Evolutionary conservation across 2,888 invertebrate species (phyloP), one percentile per base, ranked within the genome.

Genomic region (Hydrotaea cyrtoneurina): DNA sequence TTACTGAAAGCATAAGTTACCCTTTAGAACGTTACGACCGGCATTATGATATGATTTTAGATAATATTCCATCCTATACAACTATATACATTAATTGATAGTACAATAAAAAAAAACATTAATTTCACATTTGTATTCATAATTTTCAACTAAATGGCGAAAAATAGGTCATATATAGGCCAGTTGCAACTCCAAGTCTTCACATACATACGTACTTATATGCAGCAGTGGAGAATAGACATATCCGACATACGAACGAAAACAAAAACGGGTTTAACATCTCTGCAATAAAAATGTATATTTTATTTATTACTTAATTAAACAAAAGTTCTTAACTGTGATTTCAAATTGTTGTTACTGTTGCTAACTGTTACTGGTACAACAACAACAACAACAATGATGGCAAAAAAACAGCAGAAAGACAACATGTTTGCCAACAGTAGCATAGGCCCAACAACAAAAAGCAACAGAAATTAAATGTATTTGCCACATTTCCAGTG

Each of bases 241-340:
- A 53, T 64, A 77, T 55, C n/a, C 19, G 72, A 46, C 62, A 17
- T 46, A 64, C 19, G 26, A 21, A 59, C 15, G 0, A 64, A 43
- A 74, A 7, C 31, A 66, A 75, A 71, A 50, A 50, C 13, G 26
- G 50, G 39, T 13, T 75, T 80, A 72, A 84, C 66, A 78, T 71
- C 23, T 72, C 21, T 26, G 59, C 74, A 82, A 82, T 81, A 74
- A 80, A 85, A 83, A 73, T 83, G 69, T 73, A 86, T 83, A 80
- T 86, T 86, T 87, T 86, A 87, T 87, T 87, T 87, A 87, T 87
- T 86, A 86, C 86, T 86, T 82, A 85, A 87, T 87, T 87, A 87
- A 85, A 82, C 82, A 80, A 83, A 50, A 86, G 86, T 86, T 84
- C 83, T 86, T 86, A 84, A 86, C 81, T 87, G 86, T 84, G 85